Conservation (phyloP, 2,113 vertebrate species). For the Gulo gulo region DNA sequence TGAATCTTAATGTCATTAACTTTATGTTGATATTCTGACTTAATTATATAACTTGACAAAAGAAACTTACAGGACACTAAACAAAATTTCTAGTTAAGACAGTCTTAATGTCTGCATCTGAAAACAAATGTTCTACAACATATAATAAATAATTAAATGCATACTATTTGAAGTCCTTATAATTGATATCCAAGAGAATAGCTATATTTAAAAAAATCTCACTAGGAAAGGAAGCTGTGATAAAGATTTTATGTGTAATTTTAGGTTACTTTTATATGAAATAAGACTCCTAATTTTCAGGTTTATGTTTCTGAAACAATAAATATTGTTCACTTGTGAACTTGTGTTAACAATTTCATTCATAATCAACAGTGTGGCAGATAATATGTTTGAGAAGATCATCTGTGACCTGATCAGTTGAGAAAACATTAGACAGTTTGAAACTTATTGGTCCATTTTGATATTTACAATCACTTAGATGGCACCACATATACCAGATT, state of each 20-base stretch:
- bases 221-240: neutral
- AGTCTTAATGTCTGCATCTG: neutral
- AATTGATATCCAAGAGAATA: neutral
- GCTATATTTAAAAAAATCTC: neutral
- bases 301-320: neutral
- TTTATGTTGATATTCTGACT: neutral
- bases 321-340: neutral
- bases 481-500: neutral
- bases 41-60: neutral
- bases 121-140: neutral
- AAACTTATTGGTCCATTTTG: neutral
- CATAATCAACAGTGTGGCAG: neutral
- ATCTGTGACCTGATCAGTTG: neutral
- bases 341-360: neutral
- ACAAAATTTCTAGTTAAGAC: neutral
- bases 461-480: neutral
- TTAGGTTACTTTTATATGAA: neutral
- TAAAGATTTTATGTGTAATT: neutral
- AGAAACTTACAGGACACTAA: neutral
- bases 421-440: neutral
- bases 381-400: neutral
- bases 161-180: neutral
- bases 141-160: neutral
- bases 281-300: neutral
- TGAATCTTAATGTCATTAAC: neutral